Conservation (phyloP, 30 jellyfish, hydroid and myxozoan genomes). For the Calvadosia cruxmelitensis region DNA sequence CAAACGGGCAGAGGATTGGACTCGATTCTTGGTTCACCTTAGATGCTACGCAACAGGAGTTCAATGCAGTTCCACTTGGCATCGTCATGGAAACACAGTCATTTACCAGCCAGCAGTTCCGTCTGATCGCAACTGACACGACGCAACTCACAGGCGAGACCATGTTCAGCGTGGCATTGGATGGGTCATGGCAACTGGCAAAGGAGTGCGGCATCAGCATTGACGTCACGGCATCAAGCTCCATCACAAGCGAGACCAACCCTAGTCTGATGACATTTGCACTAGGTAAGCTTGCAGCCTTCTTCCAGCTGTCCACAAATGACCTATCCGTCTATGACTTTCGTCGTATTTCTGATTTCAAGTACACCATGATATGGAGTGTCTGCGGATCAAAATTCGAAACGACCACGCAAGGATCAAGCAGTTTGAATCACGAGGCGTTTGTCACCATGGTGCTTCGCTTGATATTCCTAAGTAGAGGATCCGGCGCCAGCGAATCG, state of each 20-base stretch:
- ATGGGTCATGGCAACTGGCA: constrained; percentile 16
- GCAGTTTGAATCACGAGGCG: constrained; percentile 11
- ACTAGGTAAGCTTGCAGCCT: not conserved
- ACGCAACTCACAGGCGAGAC: constrained; percentile 11
- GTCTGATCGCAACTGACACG: constrained; percentile 22
- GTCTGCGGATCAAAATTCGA: constrained; percentile 43
- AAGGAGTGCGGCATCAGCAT: constrained; percentile 19
- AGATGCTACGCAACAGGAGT: constrained; percentile 11
- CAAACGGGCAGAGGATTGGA: not conserved
- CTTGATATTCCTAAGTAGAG: not conserved
- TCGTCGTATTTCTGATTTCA: not conserved
- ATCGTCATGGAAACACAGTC: not conserved
- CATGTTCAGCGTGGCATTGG: constrained; percentile 2
- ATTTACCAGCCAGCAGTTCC: not conserved
- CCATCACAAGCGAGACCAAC: not conserved
- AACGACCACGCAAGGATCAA: not conserved
- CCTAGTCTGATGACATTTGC: not conserved
- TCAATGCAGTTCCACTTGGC: constrained; percentile 13
- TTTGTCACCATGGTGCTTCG: constrained; percentile 17
- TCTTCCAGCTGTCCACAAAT: constrained; percentile 1
- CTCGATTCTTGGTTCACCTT: constrained; percentile 1
- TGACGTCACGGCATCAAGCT: not conserved
- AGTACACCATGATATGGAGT: constrained; percentile 24
- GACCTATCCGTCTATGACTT: constrained; percentile 24
- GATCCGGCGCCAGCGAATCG: not conserved